phyloP scores from a whole-genome alignment of 2,797 vertebrate genomes.

The Nannoperca obscura region DNA sequence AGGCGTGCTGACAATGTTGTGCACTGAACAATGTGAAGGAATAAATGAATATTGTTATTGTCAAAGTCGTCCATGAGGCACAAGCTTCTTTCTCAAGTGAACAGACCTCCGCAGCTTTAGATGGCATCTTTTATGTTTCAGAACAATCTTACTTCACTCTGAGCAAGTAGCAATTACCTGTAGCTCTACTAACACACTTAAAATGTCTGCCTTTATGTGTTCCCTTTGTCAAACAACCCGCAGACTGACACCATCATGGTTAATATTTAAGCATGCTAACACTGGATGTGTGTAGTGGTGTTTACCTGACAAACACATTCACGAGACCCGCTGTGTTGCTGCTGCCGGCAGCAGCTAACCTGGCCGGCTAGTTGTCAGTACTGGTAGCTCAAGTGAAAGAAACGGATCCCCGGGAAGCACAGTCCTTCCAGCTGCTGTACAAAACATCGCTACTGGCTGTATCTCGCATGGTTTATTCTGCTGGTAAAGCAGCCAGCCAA shows the following conservation, averaged over 20 bases:
- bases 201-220: background rate
- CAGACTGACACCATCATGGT: background rate
- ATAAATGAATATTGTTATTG: background rate
- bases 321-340: background rate
- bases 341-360: background rate
- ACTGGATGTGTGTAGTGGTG: no score
- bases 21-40: background rate
- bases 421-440: background rate
- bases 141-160: background rate
- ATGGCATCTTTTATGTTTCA: no score
- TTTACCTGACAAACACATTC: background rate
- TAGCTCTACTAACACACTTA: background rate
- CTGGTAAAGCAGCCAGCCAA: background rate
- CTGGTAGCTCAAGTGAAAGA: background rate
- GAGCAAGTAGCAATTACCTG: background rate
- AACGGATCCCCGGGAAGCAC: background rate
- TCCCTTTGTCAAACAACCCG: background rate
- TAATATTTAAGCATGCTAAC: background rate
- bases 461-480: background rate
- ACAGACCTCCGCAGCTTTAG: background rate
- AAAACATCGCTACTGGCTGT: background rate
- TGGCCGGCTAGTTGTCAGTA: background rate
- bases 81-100: background rate
- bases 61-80: background rate
- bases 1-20: background rate